phyloP scores from a whole-genome alignment of 2,888 invertebrate species.

The Phyllotreta cruciferae region DNA sequence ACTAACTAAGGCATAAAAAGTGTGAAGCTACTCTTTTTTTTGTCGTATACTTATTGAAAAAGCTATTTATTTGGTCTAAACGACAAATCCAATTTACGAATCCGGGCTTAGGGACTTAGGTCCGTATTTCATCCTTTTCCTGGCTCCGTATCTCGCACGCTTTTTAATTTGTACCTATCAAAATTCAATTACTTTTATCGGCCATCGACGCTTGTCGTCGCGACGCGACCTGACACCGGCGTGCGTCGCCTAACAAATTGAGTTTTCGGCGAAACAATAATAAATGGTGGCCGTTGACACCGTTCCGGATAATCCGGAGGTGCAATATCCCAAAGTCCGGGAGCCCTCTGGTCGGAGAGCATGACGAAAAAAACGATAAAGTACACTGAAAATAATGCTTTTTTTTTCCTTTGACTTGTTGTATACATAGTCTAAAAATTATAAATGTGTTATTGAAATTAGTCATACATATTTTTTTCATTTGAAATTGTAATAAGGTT shows the following conservation, averaged over 20 bases:
- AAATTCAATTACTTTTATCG: conserved; percentile 37
- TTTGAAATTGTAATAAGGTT: no score
- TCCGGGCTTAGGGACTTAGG: background rate
- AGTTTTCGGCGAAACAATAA: conserved; percentile 53
- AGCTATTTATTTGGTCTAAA: no score
- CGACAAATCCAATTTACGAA: conserved; percentile 5
- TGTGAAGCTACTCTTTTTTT: no score
- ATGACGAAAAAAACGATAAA: background rate
- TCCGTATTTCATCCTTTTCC: conserved; percentile 11
- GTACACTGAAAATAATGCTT: conserved; percentile 22
- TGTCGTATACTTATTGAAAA: no score
- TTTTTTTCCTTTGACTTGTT: background rate
- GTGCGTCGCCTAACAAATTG: conserved; percentile 50
- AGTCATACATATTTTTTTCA: no score
- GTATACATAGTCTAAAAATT: no score
- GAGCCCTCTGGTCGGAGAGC: conserved; percentile 14
- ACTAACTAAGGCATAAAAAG: no score
- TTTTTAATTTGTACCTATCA: conserved; percentile 27
- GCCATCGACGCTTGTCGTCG: conserved; percentile 22
- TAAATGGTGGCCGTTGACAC: conserved; percentile 49
- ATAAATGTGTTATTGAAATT: no score
- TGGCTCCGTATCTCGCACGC: background rate
- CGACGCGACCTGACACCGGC: conserved; percentile 18
- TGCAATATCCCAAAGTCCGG: conserved; percentile 42
- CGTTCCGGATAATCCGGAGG: conserved; percentile 43